A percentile compares a stretch with the other conserved stretches of the same genome.
phyloP scores from a whole-genome alignment of 1,140 invertebrate genomes.

The Sesamia nonagrioides region DNA sequence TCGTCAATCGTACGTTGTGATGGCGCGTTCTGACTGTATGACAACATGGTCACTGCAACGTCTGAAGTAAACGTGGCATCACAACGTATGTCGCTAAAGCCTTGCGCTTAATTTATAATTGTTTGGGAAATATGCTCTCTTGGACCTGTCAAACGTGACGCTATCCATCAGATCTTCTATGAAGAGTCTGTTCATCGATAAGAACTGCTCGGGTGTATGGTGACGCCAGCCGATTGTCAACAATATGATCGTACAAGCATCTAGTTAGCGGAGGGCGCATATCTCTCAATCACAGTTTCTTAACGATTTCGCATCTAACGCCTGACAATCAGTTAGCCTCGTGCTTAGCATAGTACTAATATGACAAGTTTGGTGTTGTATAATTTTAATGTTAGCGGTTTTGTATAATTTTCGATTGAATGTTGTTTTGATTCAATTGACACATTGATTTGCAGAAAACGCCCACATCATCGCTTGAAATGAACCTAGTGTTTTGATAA shows the following conservation, averaged over 20 bases:
- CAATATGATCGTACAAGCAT: neutral
- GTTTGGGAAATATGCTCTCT: slow-evolving; percentile 11
- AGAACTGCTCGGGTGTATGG: neutral
- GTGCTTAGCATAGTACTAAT: slow-evolving; percentile 56
- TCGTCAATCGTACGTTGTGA: neutral
- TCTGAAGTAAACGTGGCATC: too few relatives aligned
- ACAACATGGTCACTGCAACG: neutral
- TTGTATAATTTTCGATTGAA: slow-evolving; percentile 48
- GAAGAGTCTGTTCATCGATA: neutral
- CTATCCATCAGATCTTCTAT: slow-evolving; percentile 21
- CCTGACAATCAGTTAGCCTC: slow-evolving; percentile 20
- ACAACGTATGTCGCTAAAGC: neutral
- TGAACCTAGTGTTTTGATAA: neutral
- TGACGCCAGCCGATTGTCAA: neutral
- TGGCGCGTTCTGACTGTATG: neutral
- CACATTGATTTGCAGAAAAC: slow-evolving; percentile 16
- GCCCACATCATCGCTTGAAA: slow-evolving; percentile 5
- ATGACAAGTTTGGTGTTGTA: slow-evolving; percentile 57
- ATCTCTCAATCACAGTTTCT: slow-evolving; percentile 10
- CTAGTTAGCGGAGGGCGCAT: neutral
- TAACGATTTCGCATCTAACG: slow-evolving; percentile 19
- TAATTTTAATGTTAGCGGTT: slow-evolving; percentile 56
- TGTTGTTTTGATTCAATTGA: slow-evolving; percentile 52
- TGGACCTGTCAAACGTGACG: neutral
- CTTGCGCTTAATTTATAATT: neutral